Conservation (phyloP, 2,888 invertebrate genomes). For the Synanthedon vespiformis region DNA sequence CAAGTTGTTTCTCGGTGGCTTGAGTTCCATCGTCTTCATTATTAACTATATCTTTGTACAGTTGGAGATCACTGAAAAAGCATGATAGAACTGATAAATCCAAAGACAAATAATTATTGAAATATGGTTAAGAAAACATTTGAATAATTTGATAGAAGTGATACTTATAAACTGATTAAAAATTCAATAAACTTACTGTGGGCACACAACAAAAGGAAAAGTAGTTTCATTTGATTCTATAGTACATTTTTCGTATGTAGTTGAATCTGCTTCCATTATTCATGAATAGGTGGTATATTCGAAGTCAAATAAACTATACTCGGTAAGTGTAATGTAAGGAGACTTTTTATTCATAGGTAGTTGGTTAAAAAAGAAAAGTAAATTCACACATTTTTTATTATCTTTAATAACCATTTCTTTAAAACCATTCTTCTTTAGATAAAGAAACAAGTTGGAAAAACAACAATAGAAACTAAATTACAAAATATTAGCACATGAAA, state of each 20-base stretch:
- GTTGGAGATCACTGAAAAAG: slow-evolving; percentile 34
- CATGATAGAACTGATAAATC: slow-evolving; percentile 1
- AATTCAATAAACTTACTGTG: slow-evolving; percentile 26
- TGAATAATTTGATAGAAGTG: neutral
- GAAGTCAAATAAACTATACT: too few species aligned
- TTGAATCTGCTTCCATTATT: slow-evolving; percentile 62
- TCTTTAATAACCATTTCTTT: too few species aligned
- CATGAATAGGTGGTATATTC: too few species aligned
- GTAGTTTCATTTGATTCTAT: slow-evolving; percentile 25
- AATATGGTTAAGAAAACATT: too few species aligned
- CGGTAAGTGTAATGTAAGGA: too few species aligned
- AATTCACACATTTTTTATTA: too few species aligned
- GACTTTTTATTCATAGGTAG: too few species aligned
- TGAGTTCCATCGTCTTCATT: slow-evolving; percentile 23
- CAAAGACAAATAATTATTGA: neutral
- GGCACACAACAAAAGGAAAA: slow-evolving; percentile 39
- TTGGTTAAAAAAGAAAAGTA: too few species aligned
- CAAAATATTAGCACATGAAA: too few species aligned
- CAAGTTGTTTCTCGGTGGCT: slow-evolving; percentile 32
- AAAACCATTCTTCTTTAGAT: too few species aligned
- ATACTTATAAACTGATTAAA: neutral
- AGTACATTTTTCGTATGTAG: slow-evolving; percentile 41
- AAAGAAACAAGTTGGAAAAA: too few species aligned
- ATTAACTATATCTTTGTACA: slow-evolving; percentile 34
- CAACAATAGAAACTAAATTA: too few species aligned